Evolutionary conservation across 2,113 vertebrate genomes (phyloP).

Genomic region (Microtus oregoni): DNA sequence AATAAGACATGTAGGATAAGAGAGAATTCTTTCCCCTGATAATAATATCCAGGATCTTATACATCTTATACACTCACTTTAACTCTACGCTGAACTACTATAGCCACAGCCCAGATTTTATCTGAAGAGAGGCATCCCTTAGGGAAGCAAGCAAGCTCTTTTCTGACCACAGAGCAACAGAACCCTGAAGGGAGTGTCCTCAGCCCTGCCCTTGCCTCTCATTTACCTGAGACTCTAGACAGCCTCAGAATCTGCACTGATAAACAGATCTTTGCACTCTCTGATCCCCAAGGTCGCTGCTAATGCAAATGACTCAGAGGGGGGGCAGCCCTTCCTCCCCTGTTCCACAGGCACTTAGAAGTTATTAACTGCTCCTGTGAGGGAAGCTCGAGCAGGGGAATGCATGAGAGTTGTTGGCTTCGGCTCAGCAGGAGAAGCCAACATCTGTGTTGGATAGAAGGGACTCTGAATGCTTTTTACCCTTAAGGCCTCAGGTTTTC

Average conservation of each 20-base stretch:
- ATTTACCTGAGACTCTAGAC: neutral
- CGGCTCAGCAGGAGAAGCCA: neutral
- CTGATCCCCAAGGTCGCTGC: neutral
- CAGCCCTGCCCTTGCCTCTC: constrained; percentile 1
- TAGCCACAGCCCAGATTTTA: neutral
- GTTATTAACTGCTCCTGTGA: neutral
- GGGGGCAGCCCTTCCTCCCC: neutral
- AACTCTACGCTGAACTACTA: neutral
- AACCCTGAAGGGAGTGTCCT: neutral
- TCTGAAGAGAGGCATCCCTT: neutral
- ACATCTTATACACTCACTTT: neutral
- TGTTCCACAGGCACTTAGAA: neutral
- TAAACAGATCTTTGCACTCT: neutral
- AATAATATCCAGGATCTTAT: neutral
- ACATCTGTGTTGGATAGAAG: constrained; percentile 61
- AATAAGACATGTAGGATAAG: constrained; percentile 16
- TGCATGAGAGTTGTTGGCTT: constrained; percentile 1
- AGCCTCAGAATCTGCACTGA: neutral
- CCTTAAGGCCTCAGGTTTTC: neutral
- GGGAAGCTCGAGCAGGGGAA: neutral
- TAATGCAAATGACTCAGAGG: neutral
- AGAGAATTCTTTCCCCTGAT: neutral
- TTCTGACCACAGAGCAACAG: neutral
- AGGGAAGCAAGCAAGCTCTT: neutral
- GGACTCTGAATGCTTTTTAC: constrained; percentile 30